A percentile compares a stretch with the other conserved stretches of the same genome.
phyloP scores from a whole-genome alignment of 2,113 vertebrate species.

The Setophaga coronata region DNA sequence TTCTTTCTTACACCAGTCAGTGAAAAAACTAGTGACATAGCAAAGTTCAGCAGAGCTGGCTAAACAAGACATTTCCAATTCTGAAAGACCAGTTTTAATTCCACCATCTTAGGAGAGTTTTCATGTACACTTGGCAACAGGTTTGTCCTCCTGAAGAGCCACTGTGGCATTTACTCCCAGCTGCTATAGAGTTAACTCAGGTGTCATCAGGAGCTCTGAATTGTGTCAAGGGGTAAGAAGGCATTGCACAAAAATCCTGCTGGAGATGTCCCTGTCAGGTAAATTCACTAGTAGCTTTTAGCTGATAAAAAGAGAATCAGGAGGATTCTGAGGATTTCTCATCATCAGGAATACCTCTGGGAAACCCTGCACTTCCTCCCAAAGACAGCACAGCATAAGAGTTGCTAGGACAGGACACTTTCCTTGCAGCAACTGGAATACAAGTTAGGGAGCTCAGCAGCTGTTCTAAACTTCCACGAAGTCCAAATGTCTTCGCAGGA shows the following conservation, averaged over 20 bases:
- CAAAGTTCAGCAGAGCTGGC: not conserved
- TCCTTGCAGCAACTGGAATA: not conserved
- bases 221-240: not conserved
- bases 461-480: not conserved
- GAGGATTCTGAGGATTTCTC: no score
- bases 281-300: not conserved
- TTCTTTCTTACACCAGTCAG: not conserved
- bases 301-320: not conserved
- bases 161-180: not conserved
- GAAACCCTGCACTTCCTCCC: not conserved
- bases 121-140: not conserved
- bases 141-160: not conserved
- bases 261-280: not conserved
- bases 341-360: not conserved
- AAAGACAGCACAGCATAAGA: not conserved
- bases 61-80: not conserved
- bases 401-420: not conserved
- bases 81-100: not conserved
- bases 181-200: not conserved
- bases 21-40: not conserved
- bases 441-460: not conserved
- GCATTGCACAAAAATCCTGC: not conserved
- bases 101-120: not conserved
- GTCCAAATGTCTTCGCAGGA: not conserved
- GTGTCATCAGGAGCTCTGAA: not conserved